A percentile compares a stretch with the other conserved stretches of the same genome.
phyloP scores from a whole-genome alignment of 1,140 invertebrate genomes.

The Drosophila sulfurigaster region DNA sequence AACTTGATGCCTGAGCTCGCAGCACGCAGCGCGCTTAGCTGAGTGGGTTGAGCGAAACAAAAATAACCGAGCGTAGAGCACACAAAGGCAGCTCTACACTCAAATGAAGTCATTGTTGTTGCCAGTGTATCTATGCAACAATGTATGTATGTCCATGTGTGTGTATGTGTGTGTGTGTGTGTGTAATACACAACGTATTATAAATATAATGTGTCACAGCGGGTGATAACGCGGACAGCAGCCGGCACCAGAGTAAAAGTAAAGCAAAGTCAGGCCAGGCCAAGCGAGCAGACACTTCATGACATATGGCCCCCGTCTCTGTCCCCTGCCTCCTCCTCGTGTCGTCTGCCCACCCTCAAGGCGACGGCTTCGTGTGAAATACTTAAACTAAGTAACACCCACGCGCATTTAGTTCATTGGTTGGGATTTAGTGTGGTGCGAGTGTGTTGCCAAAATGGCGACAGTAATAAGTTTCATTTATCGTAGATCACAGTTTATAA shows the following conservation, averaged over 20 bases:
- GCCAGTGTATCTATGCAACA: conserved; percentile 48
- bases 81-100: conserved; percentile 39
- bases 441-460: conserved; percentile 59
- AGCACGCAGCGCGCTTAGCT: conserved; percentile 23
- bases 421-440: conserved; percentile 12
- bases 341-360: conserved; percentile 12
- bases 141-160: conserved; percentile 24
- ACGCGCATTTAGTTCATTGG: conserved; percentile 47
- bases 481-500: conserved; percentile 27
- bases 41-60: conserved; percentile 53
- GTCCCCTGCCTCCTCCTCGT: neutral
- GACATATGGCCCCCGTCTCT: conserved; percentile 42
- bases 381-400: conserved; percentile 60
- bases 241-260: conserved; percentile 27
- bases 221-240: conserved; percentile 70
- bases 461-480: conserved; percentile 62
- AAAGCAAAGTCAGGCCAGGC: conserved; percentile 57
- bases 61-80: conserved; percentile 55
- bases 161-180: conserved; percentile 20
- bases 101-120: conserved; percentile 55
- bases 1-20: conserved; percentile 38
- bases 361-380: conserved; percentile 36
- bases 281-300: conserved; percentile 55
- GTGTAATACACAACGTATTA: conserved; percentile 58
- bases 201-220: conserved; percentile 80